These are phyloP conservation scores for Trichonephila inaurata DNA, from an alignment of 1,140 invertebrate species.

Conservation along the genomic window DNA sequence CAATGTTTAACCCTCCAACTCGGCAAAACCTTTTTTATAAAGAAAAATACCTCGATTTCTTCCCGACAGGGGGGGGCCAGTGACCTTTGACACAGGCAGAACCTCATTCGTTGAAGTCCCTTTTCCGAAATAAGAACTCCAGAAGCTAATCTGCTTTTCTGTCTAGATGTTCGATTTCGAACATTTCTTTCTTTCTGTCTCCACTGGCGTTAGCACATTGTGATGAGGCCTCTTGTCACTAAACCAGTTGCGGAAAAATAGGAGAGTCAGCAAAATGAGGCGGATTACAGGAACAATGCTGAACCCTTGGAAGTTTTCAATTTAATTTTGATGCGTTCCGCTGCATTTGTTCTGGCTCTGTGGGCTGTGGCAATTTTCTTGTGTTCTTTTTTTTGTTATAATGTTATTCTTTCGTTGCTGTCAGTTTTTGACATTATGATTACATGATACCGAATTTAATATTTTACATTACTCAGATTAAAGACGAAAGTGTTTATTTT, in stretches of 20 bases:
- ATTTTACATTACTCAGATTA: too few relatives aligned
- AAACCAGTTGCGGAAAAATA: not conserved
- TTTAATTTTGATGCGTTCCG: not conserved
- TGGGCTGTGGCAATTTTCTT: too few relatives aligned
- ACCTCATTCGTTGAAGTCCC: not conserved
- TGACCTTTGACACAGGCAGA: not conserved
- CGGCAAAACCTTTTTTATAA: too few relatives aligned
- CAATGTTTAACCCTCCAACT: too few relatives aligned
- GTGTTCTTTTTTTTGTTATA: too few relatives aligned
- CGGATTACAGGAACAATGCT: not conserved
- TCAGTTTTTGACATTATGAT: too few relatives aligned
- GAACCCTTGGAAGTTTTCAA: not conserved
- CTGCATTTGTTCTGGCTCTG: too few relatives aligned
- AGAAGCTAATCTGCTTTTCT: not conserved
- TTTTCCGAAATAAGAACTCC: not conserved
- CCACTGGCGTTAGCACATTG: not conserved
- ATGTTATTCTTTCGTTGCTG: too few relatives aligned
- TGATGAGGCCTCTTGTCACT: not conserved
- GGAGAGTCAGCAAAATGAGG: not conserved
- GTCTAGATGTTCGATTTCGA: not conserved
- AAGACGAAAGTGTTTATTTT: too few relatives aligned
- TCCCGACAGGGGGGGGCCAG: not conserved
- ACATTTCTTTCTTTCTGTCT: not conserved
- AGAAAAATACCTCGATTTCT: not conserved
- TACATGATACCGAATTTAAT: too few relatives aligned